Base-by-base conservation (phyloP, 2,113 vertebrate species). In the Ammodytes dubius region DNA sequence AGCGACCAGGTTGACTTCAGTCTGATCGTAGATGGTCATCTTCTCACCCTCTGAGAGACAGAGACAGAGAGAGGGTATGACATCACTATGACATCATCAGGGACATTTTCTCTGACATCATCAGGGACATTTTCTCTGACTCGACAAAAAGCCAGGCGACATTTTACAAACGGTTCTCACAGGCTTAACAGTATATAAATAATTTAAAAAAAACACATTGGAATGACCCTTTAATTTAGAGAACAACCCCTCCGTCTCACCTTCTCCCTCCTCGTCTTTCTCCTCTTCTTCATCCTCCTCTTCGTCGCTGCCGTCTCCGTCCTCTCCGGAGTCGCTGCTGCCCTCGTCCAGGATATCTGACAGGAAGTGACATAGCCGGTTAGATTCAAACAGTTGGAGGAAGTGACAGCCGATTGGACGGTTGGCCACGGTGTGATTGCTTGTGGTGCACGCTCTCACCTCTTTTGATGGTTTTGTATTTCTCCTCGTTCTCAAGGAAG, bases 341-440 rank as follows among this genome's bases (percentile, higher is more conserved):
- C 97, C 98, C 88, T 99, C 98, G 71, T 99, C 98, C 90, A 99
- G 95, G 88, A 99, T 99, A 90, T 99, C 98, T 99, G 79, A 52
- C 13, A 47, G 45, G 47, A 71, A 7, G 40, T 7, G 42, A 40
- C 46, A 27, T 27, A 54, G 49, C 7, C 17, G 64, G 68, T 75
- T 74, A 39, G 83, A 27, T 27, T 85, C 43, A 82, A 81, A 68
- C 9, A 7, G 37, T 37, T 52, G 67, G 6, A 27, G 4, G 2
- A 56, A 12, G 39, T 13, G n/a, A 37, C 19, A 0, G 27, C 59
- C 39, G 58, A 82, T 43, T 83, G 61, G 74, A 53, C 35, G 42
- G 37, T 27, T 27, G 27, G 27, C 27, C 27, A 27, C 27, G 27
- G 27, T 27, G 27, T 27, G 27, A 27, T 27, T 6, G 27, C 47